phyloP scores from a whole-genome alignment of 1,140 invertebrate genomes.

The Pseudomyrmex sp. region DNA sequence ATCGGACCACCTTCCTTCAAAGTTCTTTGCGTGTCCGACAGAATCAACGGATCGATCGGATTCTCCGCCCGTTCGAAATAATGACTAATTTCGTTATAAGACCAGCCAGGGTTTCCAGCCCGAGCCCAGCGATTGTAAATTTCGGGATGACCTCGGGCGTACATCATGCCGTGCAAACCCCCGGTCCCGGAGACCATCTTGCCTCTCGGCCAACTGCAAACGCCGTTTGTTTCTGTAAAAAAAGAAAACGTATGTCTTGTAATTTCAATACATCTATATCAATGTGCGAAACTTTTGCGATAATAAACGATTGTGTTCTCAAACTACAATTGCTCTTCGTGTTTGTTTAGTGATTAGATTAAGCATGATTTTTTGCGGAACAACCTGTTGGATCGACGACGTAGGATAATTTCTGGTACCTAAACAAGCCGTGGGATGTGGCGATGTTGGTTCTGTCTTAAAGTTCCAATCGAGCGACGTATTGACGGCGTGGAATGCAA shows the following conservation, averaged over 20 bases:
- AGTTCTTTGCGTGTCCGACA: slow-evolving; percentile 69
- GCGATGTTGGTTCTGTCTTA: slow-evolving; percentile 86
- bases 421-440: slow-evolving; percentile 82
- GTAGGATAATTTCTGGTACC: slow-evolving; percentile 66
- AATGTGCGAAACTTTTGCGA: not conserved
- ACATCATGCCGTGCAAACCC: slow-evolving; percentile 93
- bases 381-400: not conserved
- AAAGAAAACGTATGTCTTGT: not conserved
- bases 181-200: slow-evolving; percentile 90
- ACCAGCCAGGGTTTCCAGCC: slow-evolving; percentile 94
- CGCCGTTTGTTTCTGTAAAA: slow-evolving; percentile 84
- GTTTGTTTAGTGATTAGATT: not conserved
- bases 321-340: not conserved
- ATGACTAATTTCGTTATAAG: slow-evolving; percentile 91
- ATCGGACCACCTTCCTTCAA: slow-evolving; percentile 78
- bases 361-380: not conserved
- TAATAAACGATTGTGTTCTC: no score
- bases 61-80: slow-evolving; percentile 84
- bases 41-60: slow-evolving; percentile 74
- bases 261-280: not conserved
- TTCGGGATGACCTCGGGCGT: slow-evolving; percentile 90
- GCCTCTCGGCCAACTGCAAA: slow-evolving; percentile 91
- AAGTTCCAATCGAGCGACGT: slow-evolving; percentile 88
- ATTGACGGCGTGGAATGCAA: slow-evolving; percentile 87
- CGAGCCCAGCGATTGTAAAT: slow-evolving; percentile 91